Base-by-base conservation (phyloP, 2,888 invertebrate genomes). In the Aphodius sticticus region DNA sequence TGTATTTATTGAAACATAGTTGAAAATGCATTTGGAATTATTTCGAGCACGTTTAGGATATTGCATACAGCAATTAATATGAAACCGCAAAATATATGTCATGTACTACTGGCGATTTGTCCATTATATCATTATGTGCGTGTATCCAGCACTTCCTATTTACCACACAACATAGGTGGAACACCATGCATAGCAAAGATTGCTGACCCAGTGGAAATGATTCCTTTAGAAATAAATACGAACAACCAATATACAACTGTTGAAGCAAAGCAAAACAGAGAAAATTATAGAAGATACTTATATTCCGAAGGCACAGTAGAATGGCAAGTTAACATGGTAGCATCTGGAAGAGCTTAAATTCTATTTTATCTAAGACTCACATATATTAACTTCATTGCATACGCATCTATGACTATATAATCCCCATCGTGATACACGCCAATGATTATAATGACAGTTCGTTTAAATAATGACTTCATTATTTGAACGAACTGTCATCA, bases 41-140 rank as follows among this genome's bases (percentile, higher is more conserved):
- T 70, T 9, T 6, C 70, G 14, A 16, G 16, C 14, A 70, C 2
- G 5, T 70, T 70, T 16, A 70, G 70, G 14, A 6, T 70, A 16
- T 16, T 70, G 3, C 70, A 70, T 16, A 70, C 70, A 70, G 14
- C 70, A n/a, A 70, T 70, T 12, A 70, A 70, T 16, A 70, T 70
- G 70, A 16, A 15, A 16, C 70, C 70, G 7, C 15, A 15, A 7
- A 14, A 70, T 16, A 70, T 70, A 14, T 16, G 16, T 16, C 5
- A 70, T n/a, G 70, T 70, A 4, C 2, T 70, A 70, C 14, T 70
- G 16, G 70, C 70, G 7, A 70, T 70, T n/a, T 70, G 70, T 16
- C 2, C 70, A 70, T 70, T 70, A 70, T 5, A 72, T 5, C 2
- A 72, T 72, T 72, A 16, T 70, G 2, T 70, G 72, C 53, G 53